Percentiles rank a stretch among this genome's conserved stretches.
Conservation (phyloP, 2,797 vertebrate species). For the Aldrovandia affinis region DNA sequence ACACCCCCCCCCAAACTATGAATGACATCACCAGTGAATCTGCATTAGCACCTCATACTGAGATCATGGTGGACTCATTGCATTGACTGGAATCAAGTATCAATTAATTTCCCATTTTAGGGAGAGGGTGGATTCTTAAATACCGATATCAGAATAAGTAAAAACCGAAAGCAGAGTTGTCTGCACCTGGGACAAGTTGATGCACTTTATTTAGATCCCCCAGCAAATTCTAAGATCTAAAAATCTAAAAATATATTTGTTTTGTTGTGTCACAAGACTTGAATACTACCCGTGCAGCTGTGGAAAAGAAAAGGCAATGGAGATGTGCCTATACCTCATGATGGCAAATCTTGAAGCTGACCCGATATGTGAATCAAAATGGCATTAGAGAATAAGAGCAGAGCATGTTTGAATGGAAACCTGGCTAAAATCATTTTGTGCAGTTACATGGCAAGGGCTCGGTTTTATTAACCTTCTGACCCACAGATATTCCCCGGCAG, state of each 20-base stretch:
- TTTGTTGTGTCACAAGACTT: not conserved
- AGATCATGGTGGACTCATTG: not conserved
- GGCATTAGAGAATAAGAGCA: not conserved
- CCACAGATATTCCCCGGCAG: not conserved
- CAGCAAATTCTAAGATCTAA: too few species aligned
- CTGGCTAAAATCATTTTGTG: not conserved
- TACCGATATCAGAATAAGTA: too few species aligned
- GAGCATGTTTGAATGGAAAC: not conserved
- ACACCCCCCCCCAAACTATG: too few species aligned
- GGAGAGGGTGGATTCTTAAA: too few species aligned
- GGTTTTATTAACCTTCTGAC: constrained; percentile 13
- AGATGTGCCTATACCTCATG: not conserved
- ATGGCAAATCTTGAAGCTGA: not conserved
- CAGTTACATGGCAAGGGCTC: not conserved
- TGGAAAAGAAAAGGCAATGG: not conserved
- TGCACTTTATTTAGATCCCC: too few species aligned
- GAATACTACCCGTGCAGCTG: not conserved
- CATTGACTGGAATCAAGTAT: not conserved
- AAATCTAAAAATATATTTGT: too few species aligned
- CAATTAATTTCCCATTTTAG: not conserved
- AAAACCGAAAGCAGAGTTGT: too few species aligned
- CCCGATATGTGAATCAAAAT: constrained; percentile 2
- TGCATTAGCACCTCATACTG: too few species aligned
- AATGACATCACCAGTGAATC: too few species aligned
- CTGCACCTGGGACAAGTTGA: too few species aligned